Evolutionary conservation across 2,888 invertebrate genomes (phyloP).

Genomic region (Epirrhoe alternata): DNA sequence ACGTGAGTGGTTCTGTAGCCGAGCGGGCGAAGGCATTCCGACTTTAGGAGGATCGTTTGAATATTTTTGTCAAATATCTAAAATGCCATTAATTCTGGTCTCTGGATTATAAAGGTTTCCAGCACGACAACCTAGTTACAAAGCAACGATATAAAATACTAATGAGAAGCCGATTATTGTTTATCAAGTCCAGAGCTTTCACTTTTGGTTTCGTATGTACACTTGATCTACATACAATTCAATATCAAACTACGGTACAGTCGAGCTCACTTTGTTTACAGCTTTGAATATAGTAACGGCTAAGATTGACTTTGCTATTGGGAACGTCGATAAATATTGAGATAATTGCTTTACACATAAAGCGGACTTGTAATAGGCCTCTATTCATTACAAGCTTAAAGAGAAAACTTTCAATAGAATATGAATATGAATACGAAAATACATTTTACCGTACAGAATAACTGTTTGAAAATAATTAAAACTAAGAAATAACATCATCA

Average conservation of each 20-base stretch:
- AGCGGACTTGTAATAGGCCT: background rate
- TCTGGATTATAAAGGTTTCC: constrained; percentile 17
- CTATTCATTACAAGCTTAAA: background rate
- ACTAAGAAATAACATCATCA: no score
- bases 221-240: constrained; percentile 32
- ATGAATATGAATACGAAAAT: no score
- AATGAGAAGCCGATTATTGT: constrained; percentile 36
- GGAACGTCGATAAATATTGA: constrained; percentile 19
- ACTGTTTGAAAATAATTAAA: no score
- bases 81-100: background rate
- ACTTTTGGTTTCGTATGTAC: constrained; percentile 44
- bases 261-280: constrained; percentile 15
- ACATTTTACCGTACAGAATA: no score
- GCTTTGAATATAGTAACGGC: constrained; percentile 37
- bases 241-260: constrained; percentile 18
- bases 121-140: constrained; percentile 29
- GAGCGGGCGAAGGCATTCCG: no score
- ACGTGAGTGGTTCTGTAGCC: no score
- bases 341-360: constrained; percentile 24
- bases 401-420: no score
- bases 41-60: no score
- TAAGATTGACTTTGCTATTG: constrained; percentile 24
- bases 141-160: constrained; percentile 38
- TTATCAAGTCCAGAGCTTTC: constrained; percentile 40
- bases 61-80: background rate